Conservation (phyloP, 2,113 vertebrate species). For the Ammodytes marinus region DNA sequence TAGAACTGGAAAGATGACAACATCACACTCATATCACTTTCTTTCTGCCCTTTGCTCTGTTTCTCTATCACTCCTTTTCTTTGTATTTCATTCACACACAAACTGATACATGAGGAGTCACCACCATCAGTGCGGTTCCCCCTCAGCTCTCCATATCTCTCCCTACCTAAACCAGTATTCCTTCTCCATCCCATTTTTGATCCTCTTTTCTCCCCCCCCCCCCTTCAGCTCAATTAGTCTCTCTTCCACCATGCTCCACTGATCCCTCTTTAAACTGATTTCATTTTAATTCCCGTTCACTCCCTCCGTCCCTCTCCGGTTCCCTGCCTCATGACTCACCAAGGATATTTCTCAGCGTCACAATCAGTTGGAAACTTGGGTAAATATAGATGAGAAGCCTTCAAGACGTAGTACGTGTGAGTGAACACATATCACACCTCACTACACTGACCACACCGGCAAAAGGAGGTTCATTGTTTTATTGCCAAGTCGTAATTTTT, state of each 20-base stretch:
- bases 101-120: constrained; percentile 2
- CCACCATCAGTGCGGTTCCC: not conserved
- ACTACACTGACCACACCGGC: constrained; percentile 32
- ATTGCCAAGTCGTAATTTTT: constrained; percentile 57
- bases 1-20: not conserved
- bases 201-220: constrained; percentile 49
- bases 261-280: constrained; percentile 74
- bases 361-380: constrained; percentile 69
- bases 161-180: constrained; percentile 14
- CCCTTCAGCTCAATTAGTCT: constrained; percentile 69
- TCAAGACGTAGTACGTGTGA: constrained; percentile 75
- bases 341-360: constrained; percentile 61
- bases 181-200: constrained; percentile 28
- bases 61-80: not conserved
- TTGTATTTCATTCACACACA: constrained; percentile 3
- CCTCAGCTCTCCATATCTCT: constrained; percentile 15
- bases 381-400: constrained; percentile 79
- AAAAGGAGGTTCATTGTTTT: constrained; percentile 50
- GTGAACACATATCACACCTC: constrained; percentile 60
- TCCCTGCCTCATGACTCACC: constrained; percentile 69
- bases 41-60: not conserved
- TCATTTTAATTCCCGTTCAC: constrained; percentile 47
- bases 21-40: not conserved
- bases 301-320: constrained; percentile 34
- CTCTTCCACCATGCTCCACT: constrained; percentile 62